Conservation (phyloP, 2,888 invertebrate species). For the Tipula unca region DNA sequence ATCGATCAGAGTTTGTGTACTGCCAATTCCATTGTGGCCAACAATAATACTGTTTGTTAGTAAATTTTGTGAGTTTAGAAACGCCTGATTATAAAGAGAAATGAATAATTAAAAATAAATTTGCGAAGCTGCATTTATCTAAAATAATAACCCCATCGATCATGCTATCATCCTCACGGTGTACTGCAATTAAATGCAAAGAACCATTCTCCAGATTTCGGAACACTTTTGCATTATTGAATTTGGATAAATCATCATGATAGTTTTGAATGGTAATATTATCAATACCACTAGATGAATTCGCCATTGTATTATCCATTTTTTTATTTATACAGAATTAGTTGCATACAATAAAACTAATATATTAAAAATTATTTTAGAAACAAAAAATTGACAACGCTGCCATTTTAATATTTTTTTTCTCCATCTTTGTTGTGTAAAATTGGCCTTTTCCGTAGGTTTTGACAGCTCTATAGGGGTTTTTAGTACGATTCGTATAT, state of each 20-base stretch:
- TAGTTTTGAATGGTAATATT: not conserved
- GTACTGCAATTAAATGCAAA: constrained; percentile 29
- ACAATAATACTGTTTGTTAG: constrained; percentile 36
- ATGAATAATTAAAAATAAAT: not conserved
- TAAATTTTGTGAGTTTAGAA: constrained; percentile 36
- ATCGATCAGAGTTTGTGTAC: not conserved
- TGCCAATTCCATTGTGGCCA: constrained; percentile 31
- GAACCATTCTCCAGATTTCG: constrained; percentile 27
- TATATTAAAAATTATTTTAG: not conserved
- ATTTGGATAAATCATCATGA: constrained; percentile 22
- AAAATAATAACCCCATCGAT: constrained; percentile 37
- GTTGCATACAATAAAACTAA: not conserved
- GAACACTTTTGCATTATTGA: constrained; percentile 25
- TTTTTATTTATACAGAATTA: not conserved
- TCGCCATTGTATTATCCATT: not conserved
- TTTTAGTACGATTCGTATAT: not conserved
- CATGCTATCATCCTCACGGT: constrained; percentile 33
- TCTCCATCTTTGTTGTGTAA: not conserved
- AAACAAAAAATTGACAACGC: constrained; percentile 16
- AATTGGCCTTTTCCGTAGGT: not conserved
- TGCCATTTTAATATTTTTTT: not conserved
- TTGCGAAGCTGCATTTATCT: not conserved
- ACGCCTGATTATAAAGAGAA: constrained; percentile 30
- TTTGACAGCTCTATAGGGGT: not conserved
- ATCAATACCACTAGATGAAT: not conserved